Base-by-base conservation (phyloP, 2,797 vertebrate genomes). In the Sciaenops ocellatus region DNA sequence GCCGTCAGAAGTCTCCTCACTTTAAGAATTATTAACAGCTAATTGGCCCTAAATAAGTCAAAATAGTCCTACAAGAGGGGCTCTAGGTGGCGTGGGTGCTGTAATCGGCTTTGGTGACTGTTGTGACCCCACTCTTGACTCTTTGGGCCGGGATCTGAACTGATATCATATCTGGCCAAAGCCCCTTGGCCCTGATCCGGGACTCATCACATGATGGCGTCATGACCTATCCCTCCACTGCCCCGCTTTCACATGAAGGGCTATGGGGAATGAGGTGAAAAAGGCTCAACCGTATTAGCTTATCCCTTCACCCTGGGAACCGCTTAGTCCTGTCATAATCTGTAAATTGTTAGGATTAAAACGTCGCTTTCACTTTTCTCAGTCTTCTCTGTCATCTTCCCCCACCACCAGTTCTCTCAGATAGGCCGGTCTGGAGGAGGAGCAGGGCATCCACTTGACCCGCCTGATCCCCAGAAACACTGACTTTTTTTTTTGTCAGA, bases 251-350 rank as follows among this genome's bases (percentile, higher is more conserved):
- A 93, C 91, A 89, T 91, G 90, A 93, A 63, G 84, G 76, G 56
- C 79, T 72, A 76, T 56, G 76, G 91, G 91, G 90, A 92, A 91
- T 92, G 89, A 87, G 90, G 89, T 90, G 88, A 91, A 89, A 88
- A 90, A 85, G 83, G 69, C 79, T 92, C 84, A 90, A 90, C 84
- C 90, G 86, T 89, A 88, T 90, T 85, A 91, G 83, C 87, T 93
- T 93, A 94, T 92, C 92, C 90, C 79, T 78, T 95, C 90, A 92
- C 91, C 92, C 93, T 95, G 94, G 92, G 93, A 95, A 95, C 91
- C 60, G 76, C 90, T 92, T 85, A 81, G 79, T 74, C 74, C 86
- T 89, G 90, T 91, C 89, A 87, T 86, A 85, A 93, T 82, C 85
- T 90, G 87, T 88, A 72, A 87, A 88, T 82, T 90, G 75, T 92